These are phyloP conservation scores for Megaceryle torquata DNA, from an alignment of 2,113 vertebrate species.

Conservation along the genomic window DNA sequence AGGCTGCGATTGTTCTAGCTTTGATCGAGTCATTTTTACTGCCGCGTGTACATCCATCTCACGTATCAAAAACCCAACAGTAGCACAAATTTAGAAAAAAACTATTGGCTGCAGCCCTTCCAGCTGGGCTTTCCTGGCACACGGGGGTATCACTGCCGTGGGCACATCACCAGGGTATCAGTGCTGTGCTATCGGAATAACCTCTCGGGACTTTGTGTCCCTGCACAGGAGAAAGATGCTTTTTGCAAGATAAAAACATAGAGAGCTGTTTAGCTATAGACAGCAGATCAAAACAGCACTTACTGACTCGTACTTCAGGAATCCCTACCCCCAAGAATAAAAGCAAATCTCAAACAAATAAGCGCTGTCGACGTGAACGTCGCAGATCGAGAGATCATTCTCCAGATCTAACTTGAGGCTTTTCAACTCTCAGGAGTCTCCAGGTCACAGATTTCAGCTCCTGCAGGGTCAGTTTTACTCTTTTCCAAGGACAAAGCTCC, in stretches of 20 bases:
- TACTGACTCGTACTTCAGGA: not conserved
- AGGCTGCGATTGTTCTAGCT: not conserved
- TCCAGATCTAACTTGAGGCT: not conserved
- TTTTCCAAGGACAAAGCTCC: not conserved
- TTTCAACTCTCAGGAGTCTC: not conserved
- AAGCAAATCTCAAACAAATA: not conserved
- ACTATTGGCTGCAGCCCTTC: not conserved
- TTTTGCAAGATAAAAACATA: not conserved
- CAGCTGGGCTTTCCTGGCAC: not conserved
- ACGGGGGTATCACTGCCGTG: not conserved
- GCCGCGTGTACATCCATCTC: not conserved
- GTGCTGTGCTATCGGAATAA: not conserved
- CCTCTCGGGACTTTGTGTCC: not conserved
- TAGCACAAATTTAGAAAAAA: not conserved
- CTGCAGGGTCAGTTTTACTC: not conserved
- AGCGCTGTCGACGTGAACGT: not conserved
- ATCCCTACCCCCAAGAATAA: not conserved
- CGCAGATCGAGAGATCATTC: not conserved
- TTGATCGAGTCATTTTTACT: not conserved
- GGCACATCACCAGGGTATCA: accelerated
- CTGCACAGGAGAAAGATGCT: accelerated
- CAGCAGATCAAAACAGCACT: not conserved
- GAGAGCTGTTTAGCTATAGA: not conserved
- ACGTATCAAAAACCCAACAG: not conserved
- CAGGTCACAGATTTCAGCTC: not conserved